phyloP scores from a whole-genome alignment of 1,140 invertebrate species.

The Lucilia cuprina region DNA sequence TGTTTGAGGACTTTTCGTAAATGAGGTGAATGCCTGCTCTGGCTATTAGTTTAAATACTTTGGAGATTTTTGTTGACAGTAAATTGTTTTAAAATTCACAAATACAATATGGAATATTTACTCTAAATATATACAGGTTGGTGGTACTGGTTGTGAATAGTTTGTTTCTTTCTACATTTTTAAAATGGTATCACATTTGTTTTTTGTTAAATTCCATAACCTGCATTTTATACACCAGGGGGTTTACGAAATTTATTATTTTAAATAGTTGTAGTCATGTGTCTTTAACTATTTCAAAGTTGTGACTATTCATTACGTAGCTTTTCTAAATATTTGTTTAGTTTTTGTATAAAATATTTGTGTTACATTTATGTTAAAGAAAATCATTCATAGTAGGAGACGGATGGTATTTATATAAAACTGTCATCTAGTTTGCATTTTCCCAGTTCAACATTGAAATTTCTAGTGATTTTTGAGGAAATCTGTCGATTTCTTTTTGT shows the following conservation, averaged over 20 bases:
- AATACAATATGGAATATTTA: background rate
- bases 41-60: conserved; percentile 9
- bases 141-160: background rate
- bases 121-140: background rate
- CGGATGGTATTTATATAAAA: too few relatives aligned
- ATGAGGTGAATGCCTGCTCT: background rate
- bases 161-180: background rate
- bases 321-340: background rate
- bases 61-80: background rate
- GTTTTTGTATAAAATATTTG: background rate
- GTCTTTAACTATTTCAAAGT: background rate
- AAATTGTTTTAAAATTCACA: background rate
- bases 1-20: background rate
- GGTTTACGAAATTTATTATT: background rate
- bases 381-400: too few relatives aligned
- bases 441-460: too few relatives aligned
- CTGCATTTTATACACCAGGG: background rate
- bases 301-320: background rate
- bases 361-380: too few relatives aligned
- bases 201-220: background rate
- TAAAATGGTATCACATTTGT: background rate
- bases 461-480: too few relatives aligned
- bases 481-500: too few relatives aligned
- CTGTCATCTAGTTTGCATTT: too few relatives aligned
- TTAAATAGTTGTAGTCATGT: background rate